Evolutionary conservation across 92 coral and sea anemone species (phyloP).

Genomic region (Phenganax stokvisi): DNA sequence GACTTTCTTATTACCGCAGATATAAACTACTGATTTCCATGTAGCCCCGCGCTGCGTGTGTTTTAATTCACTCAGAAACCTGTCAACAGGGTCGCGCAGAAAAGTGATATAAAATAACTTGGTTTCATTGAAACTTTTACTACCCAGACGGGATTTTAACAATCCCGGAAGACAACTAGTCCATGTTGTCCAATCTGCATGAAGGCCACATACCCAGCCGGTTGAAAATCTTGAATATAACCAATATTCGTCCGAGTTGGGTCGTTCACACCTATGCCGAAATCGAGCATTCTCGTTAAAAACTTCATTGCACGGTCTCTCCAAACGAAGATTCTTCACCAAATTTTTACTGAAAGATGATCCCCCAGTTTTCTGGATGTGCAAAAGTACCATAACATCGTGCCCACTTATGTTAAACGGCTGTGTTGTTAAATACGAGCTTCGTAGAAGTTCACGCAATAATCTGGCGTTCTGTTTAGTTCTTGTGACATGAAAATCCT

Average conservation of each 20-base stretch:
- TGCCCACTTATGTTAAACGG: constrained; percentile 50
- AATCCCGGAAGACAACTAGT: constrained; percentile 66
- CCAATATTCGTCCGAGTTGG: constrained; percentile 74
- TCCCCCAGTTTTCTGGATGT: constrained; percentile 96
- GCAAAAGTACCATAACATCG: constrained; percentile 80
- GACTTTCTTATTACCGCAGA: constrained; percentile 63
- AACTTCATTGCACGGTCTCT: constrained; percentile 57
- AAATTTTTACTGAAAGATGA: constrained; percentile 82
- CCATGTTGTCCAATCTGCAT: constrained; percentile 89
- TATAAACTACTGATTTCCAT: constrained; percentile 66
- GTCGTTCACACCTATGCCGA: constrained; percentile 63
- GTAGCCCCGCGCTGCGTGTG: constrained; percentile 87
- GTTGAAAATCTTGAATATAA: constrained; percentile 76
- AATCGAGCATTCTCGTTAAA: constrained; percentile 31
- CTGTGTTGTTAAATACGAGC: neutral
- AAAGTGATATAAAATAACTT: constrained; percentile 70
- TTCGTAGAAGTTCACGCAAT: constrained; percentile 2
- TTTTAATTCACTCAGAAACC: constrained; percentile 83
- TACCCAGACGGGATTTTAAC: constrained; percentile 54
- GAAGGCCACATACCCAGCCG: constrained; percentile 96
- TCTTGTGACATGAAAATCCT: too few relatives aligned
- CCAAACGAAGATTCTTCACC: constrained; percentile 57
- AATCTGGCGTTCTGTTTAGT: neutral
- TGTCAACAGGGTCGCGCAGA: constrained; percentile 74
- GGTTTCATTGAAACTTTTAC: constrained; percentile 25